Conservation (phyloP, 2,888 invertebrate species). For the Chrysotoxum bicinctum region DNA sequence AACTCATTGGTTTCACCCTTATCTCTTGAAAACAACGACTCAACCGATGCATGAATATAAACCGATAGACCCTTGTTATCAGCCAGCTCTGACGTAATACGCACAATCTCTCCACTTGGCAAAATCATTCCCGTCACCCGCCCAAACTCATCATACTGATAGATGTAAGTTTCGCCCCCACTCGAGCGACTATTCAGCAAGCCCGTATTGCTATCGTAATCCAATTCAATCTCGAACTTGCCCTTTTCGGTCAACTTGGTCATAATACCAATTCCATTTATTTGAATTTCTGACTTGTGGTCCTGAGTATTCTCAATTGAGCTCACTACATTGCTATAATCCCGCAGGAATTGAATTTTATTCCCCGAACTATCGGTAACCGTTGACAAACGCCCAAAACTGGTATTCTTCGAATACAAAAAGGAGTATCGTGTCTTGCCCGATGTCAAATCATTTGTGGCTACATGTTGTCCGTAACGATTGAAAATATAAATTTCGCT, state of each 20-base stretch:
- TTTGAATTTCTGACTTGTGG: conserved; percentile 94
- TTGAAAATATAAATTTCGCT: conserved; percentile 97
- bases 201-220: conserved; percentile 94
- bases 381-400: conserved; percentile 95
- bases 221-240: conserved; percentile 92
- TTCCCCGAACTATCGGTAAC: conserved; percentile 97
- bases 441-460: conserved; percentile 96
- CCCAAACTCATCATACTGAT: conserved; percentile 95
- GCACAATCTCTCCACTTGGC: conserved; percentile 95
- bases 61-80: conserved; percentile 90
- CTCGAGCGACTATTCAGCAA: conserved; percentile 92
- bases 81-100: conserved; percentile 89
- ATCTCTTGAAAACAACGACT: conserved; percentile 83
- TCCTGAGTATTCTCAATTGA: conserved; percentile 97
- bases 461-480: conserved; percentile 97
- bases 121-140: conserved; percentile 92
- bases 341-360: conserved; percentile 94
- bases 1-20: conserved; percentile 84
- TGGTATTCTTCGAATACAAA: conserved; percentile 97
- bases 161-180: conserved; percentile 93
- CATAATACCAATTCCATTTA: conserved; percentile 95
- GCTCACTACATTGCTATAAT: conserved; percentile 95
- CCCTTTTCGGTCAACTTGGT: conserved; percentile 94
- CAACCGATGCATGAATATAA: conserved; percentile 85
- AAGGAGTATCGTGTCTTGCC: conserved; percentile 97